phyloP scores from a whole-genome alignment of 2,888 invertebrate genomes.

The Eudasyphora cyanicolor region DNA sequence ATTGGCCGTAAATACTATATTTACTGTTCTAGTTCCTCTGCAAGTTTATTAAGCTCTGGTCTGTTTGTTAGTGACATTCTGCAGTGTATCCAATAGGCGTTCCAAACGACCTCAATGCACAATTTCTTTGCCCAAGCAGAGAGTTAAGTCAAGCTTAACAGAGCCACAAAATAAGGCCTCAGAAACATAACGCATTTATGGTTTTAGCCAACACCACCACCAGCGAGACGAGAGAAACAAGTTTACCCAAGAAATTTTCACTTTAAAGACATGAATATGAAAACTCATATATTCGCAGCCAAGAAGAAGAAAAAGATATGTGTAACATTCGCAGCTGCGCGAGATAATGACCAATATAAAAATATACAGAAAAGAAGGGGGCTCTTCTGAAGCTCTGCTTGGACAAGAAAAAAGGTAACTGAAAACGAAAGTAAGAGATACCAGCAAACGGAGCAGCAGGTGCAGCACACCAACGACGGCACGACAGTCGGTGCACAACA shows the following conservation, averaged over 20 bases:
- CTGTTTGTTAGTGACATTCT: too few relatives aligned
- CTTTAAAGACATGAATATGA: background rate
- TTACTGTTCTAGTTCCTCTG: too few relatives aligned
- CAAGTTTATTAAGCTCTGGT: too few relatives aligned
- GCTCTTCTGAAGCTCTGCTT: background rate
- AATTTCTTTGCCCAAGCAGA: background rate
- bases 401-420: background rate
- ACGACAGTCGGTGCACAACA: background rate
- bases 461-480: background rate
- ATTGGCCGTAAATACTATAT: too few relatives aligned
- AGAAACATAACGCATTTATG: background rate
- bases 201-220: background rate
- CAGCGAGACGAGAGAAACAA: background rate
- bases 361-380: background rate
- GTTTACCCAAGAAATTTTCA: background rate
- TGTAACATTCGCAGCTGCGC: background rate
- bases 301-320: background rate
- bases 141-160: background rate
- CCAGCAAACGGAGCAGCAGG: background rate
- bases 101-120: background rate
- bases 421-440: slow-evolving; percentile 22
- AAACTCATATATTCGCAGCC: background rate
- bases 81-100: background rate
- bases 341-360: background rate
- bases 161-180: background rate